These are phyloP conservation scores for Melolontha melolontha DNA, from an alignment of 2,888 invertebrate genomes.

Conservation along the genomic window DNA sequence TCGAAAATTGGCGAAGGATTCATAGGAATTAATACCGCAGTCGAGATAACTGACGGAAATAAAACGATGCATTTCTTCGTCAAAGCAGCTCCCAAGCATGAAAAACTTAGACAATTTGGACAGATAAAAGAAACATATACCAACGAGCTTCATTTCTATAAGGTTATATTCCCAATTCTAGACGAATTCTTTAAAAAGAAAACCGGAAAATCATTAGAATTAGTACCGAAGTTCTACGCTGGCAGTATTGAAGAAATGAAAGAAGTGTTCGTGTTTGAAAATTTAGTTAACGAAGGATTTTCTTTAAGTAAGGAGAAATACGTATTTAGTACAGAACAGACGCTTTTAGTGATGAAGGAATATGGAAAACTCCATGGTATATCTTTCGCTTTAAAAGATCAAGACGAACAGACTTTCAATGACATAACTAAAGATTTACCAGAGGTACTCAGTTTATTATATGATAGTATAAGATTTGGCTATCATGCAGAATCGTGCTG, in stretches of 20 bases:
- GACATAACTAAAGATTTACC: constrained; percentile 29
- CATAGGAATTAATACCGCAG: constrained; percentile 39
- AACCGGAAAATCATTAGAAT: constrained; percentile 43
- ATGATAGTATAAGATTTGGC: neutral
- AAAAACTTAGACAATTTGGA: constrained; percentile 36
- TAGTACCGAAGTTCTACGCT: constrained; percentile 44
- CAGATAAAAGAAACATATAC: constrained; percentile 43
- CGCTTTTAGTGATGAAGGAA: constrained; percentile 52
- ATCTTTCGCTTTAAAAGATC: constrained; percentile 54
- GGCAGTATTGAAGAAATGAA: constrained; percentile 39
- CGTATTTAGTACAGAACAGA: constrained; percentile 55
- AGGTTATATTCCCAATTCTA: constrained; percentile 45
- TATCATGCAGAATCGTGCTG: neutral
- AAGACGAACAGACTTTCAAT: constrained; percentile 51
- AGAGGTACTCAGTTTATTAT: neutral
- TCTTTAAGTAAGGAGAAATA: constrained; percentile 52
- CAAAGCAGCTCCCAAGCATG: constrained; percentile 43
- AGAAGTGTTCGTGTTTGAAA: constrained; percentile 54
- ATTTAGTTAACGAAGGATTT: constrained; percentile 52
- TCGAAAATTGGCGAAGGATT: constrained; percentile 46
- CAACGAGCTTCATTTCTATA: constrained; percentile 49
- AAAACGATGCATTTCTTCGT: constrained; percentile 43
- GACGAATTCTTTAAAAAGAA: constrained; percentile 44
- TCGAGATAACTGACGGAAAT: constrained; percentile 36
- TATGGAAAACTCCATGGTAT: constrained; percentile 57